Conservation (phyloP, 2,888 invertebrate genomes). For the Watsonalla cultraria region DNA sequence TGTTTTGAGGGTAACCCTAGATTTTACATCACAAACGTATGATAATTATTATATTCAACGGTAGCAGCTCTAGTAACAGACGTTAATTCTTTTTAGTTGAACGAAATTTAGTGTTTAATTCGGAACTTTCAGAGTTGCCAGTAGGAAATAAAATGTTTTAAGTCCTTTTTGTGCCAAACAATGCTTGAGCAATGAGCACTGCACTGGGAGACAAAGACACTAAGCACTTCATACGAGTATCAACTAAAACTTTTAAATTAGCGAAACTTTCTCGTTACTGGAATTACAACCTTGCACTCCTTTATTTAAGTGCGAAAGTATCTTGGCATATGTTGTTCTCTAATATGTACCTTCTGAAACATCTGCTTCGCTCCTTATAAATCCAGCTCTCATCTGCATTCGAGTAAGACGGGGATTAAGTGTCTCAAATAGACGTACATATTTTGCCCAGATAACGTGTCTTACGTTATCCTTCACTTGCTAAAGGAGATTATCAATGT, state of each 20-base stretch:
- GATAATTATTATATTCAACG: too few relatives aligned
- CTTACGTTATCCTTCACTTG: conserved; percentile 1
- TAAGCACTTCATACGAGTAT: neutral
- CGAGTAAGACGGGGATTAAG: conserved; percentile 26
- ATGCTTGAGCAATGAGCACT: neutral
- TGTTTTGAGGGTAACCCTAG: too few relatives aligned
- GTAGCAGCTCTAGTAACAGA: too few relatives aligned
- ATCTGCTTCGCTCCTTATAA: conserved; percentile 22
- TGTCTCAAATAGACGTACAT: conserved; percentile 9
- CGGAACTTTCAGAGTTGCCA: too few relatives aligned
- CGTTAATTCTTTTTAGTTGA: too few relatives aligned
- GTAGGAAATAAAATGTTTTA: too few relatives aligned
- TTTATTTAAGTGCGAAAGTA: neutral
- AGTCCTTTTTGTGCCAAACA: too few relatives aligned
- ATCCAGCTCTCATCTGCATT: conserved; percentile 28
- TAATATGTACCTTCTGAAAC: conserved; percentile 11
- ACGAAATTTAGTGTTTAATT: too few relatives aligned
- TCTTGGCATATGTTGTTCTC: neutral
- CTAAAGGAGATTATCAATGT: neutral
- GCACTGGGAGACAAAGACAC: neutral
- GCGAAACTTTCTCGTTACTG: neutral
- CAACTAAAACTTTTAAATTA: conserved; percentile 1
- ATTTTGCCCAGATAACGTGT: conserved; percentile 1
- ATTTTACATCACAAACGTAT: too few relatives aligned
- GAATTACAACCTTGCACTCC: neutral